A percentile compares a stretch with the other conserved stretches of the same genome.
phyloP scores from a whole-genome alignment of 2,888 invertebrate species.

The Bruchidius siliquastri region DNA sequence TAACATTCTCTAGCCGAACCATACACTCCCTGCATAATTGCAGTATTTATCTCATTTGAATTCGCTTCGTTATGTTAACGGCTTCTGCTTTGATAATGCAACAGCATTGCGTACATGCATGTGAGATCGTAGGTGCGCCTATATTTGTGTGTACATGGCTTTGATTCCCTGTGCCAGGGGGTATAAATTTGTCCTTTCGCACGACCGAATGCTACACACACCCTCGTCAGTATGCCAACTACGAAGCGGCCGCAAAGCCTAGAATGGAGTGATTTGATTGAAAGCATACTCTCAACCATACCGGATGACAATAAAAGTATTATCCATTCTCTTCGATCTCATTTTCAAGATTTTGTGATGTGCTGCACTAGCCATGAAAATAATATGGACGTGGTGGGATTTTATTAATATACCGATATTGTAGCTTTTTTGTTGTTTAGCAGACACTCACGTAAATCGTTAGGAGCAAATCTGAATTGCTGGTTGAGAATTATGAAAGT shows the following conservation, averaged over 20 bases:
- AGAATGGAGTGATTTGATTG: background rate
- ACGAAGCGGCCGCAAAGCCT: background rate
- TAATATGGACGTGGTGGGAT: too few species aligned
- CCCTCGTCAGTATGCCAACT: background rate
- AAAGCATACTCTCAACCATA: background rate
- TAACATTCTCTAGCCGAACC: constrained; percentile 11
- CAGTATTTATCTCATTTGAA: constrained; percentile 23
- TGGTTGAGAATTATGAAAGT: too few species aligned
- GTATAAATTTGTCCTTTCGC: background rate
- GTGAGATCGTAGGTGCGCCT: constrained; percentile 14
- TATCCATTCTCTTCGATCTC: too few species aligned
- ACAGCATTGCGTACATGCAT: constrained; percentile 20
- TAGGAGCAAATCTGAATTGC: too few species aligned
- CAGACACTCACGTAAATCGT: too few species aligned
- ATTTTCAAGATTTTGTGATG: too few species aligned
- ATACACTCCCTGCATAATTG: constrained; percentile 16
- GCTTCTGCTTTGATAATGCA: background rate
- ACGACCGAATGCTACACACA: background rate
- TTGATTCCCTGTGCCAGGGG: background rate
- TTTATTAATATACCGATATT: too few species aligned
- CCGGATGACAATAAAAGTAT: too few species aligned
- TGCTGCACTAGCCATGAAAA: too few species aligned
- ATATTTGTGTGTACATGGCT: background rate
- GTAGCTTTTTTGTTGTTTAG: too few species aligned
- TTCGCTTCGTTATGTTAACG: constrained; percentile 22